Conservation (phyloP, 2,113 vertebrate genomes). For the Athene cunicularia region DNA sequence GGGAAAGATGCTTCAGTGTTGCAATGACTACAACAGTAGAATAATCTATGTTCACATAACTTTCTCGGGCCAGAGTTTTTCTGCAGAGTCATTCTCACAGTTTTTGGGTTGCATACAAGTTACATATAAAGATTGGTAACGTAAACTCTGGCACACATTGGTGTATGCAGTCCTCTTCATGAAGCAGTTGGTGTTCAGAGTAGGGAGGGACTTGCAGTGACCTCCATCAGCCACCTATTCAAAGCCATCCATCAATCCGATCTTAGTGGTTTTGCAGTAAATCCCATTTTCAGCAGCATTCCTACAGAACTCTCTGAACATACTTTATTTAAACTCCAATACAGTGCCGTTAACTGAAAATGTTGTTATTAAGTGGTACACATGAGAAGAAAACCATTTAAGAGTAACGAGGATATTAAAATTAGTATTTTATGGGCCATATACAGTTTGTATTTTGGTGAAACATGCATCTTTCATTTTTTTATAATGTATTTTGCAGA, state of each 20-base stretch:
- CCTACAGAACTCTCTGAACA: background rate
- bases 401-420: background rate
- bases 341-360: background rate
- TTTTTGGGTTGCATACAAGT: background rate
- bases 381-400: background rate
- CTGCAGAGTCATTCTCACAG: background rate
- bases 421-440: background rate
- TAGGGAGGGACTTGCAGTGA: background rate
- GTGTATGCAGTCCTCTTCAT: background rate
- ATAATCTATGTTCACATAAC: background rate
- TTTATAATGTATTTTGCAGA: background rate
- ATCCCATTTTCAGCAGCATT: background rate
- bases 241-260: background rate
- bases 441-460: background rate
- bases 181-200: background rate
- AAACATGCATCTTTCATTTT: background rate
- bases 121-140: background rate
- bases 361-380: background rate
- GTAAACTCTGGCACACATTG: rapidly evolving
- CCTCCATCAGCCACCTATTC: background rate
- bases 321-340: background rate
- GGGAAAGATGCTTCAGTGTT: background rate
- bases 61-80: background rate
- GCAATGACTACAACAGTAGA: background rate
- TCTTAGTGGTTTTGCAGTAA: background rate